Conservation (phyloP, 1,140 invertebrate genomes). For the Hycleus phaleratus region DNA sequence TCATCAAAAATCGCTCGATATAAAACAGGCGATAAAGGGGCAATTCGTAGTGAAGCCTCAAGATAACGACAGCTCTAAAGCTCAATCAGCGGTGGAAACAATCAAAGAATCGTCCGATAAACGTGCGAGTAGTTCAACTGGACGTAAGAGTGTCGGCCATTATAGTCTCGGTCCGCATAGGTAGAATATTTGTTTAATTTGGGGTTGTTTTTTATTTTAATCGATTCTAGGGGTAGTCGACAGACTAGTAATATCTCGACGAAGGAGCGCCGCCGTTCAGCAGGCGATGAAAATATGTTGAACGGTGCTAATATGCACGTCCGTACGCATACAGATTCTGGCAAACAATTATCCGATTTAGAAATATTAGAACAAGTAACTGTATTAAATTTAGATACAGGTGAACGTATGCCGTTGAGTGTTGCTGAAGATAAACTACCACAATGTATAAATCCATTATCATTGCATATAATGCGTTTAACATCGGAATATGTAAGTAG, state of each 20-base stretch:
- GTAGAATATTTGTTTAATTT: slow-evolving; percentile 24
- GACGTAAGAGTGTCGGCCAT: slow-evolving; percentile 50
- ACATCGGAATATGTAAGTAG: slow-evolving; percentile 82
- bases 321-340: slow-evolving; percentile 74
- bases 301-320: slow-evolving; percentile 68
- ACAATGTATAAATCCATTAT: slow-evolving; percentile 84
- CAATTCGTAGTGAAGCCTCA: slow-evolving; percentile 73
- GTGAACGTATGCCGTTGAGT: slow-evolving; percentile 79
- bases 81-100: slow-evolving; percentile 1
- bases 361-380: slow-evolving; percentile 85
- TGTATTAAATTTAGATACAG: slow-evolving; percentile 90
- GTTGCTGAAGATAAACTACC: slow-evolving; percentile 85
- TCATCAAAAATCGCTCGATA: slow-evolving; percentile 33
- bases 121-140: slow-evolving; percentile 45
- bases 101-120: neutral
- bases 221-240: slow-evolving; percentile 21
- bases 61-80: slow-evolving; percentile 61
- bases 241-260: slow-evolving; percentile 36
- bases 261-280: slow-evolving; percentile 61
- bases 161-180: slow-evolving; percentile 51
- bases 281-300: slow-evolving; percentile 62
- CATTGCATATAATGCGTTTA: slow-evolving; percentile 88
- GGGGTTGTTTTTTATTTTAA: neutral
- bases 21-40: slow-evolving; percentile 57
- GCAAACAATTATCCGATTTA: slow-evolving; percentile 74